Conservation (phyloP, 2,888 invertebrate species). For the Heteromurus nitidus region DNA sequence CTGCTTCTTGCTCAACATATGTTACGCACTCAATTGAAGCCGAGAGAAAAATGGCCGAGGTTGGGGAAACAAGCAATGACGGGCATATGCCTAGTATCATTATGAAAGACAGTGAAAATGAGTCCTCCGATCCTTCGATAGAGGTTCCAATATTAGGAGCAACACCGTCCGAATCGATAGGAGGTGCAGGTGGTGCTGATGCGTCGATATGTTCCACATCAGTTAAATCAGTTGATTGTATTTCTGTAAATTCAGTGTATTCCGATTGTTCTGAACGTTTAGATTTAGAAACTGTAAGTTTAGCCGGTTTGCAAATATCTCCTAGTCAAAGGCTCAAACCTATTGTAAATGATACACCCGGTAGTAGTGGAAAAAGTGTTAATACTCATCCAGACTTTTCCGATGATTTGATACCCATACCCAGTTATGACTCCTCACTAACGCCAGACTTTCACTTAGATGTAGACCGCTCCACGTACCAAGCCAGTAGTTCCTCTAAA, state of each 20-base stretch:
- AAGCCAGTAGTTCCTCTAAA: conserved; percentile 44
- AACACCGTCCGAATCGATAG: not conserved
- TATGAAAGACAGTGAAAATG: conserved; percentile 54
- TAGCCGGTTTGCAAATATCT: conserved; percentile 61
- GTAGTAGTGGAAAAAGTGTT: conserved; percentile 15
- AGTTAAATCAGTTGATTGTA: conserved; percentile 65
- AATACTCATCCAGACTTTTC: conserved; percentile 31
- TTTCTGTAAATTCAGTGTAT: conserved; percentile 69
- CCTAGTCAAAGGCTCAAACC: conserved; percentile 69
- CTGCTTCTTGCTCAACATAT: too few species aligned
- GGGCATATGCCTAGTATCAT: not conserved
- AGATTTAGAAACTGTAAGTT: conserved; percentile 64
- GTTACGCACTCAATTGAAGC: not conserved
- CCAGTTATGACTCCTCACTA: conserved; percentile 59
- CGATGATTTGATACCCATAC: conserved; percentile 70
- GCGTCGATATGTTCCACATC: conserved; percentile 62
- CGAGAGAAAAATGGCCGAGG: conserved; percentile 26
- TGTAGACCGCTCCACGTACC: conserved; percentile 11
- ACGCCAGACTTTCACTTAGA: conserved; percentile 44
- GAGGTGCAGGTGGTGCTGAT: conserved; percentile 22
- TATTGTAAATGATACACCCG: conserved; percentile 31
- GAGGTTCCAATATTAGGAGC: conserved; percentile 17
- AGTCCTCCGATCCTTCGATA: conserved; percentile 43
- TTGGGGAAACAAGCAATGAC: not conserved
- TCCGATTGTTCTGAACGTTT: conserved; percentile 70